phyloP scores from a whole-genome alignment of 2,113 vertebrate species.

The Lagopus leucura region DNA sequence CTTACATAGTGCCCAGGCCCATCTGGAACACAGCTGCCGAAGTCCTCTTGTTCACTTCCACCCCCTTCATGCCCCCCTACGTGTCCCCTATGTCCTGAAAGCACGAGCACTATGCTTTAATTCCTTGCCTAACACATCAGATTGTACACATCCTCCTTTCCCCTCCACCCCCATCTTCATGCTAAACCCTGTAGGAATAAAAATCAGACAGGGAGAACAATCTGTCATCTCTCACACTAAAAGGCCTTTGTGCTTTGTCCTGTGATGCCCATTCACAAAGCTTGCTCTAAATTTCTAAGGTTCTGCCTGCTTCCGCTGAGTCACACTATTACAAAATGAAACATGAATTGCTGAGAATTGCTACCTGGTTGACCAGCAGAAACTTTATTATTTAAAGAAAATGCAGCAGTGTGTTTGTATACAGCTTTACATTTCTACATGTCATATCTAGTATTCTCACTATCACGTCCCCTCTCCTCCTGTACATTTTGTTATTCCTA shows the following conservation, averaged over 20 bases:
- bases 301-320: neutral
- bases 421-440: neutral
- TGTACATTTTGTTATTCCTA: neutral
- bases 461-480: neutral
- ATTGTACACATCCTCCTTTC: too few species aligned
- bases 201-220: neutral
- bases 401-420: neutral
- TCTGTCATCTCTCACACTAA: neutral
- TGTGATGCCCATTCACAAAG: neutral
- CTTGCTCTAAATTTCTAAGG: neutral
- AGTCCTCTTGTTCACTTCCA: neutral
- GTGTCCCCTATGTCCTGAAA: neutral
- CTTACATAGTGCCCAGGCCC: rapidly evolving
- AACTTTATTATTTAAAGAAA: neutral
- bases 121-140: neutral
- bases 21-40: neutral
- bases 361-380: neutral
- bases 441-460: neutral
- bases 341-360: neutral
- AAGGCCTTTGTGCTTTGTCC: neutral
- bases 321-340: neutral
- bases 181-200: rapidly evolving
- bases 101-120: neutral
- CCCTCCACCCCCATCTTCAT: rapidly evolving
- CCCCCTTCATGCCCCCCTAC: neutral